Evolutionary conservation across 2,113 vertebrate genomes (phyloP), one percentile per base, ranked within the genome.

Genomic region (Toxotes jaculatrix): DNA sequence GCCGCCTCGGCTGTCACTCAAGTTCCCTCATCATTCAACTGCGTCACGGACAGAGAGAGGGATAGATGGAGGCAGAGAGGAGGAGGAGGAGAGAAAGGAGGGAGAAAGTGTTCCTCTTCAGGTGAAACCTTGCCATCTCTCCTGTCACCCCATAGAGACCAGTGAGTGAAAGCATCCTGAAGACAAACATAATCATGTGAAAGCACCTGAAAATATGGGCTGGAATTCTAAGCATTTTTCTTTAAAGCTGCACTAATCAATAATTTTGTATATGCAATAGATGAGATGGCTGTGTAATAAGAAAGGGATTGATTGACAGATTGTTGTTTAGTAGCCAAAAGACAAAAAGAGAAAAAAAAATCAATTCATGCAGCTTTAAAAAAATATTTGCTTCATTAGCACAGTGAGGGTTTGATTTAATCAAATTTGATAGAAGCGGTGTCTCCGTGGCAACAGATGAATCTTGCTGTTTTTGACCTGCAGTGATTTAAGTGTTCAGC

Each of bases 21-120:
- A 67, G 82, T 59, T 19, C 71, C 85, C 67, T 83, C 84, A 82
- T 82, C 51, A 2, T 36, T 82, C 73, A 79, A 64, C 65, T 73
- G 56, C 63, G 14, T 70, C 43, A 68, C 3, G 53, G 70, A 68
- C 1, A 2, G 59, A 72, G 55, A 23, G 38, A 49, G 31, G 7
- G 10, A 19, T 1, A 9, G 27, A 56, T n/a, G 45, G 38, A 34
- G 49, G 51, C 8, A 4, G 4, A 59, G 8, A 14, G 17, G 61
- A 64, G 17, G 16, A 49, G 17, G 47, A 7, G 47, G 16, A 21
- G 47, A 64, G 34, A 23, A 0, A 56, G 11, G 69, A 64, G 21
- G 34, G 56, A 55, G 31, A 21, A 40, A 38, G 38, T 23, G 16
- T 38, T 67, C 16, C 38, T 45, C 21, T 42, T 64, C 36, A 63